Evolutionary conservation across 1,140 invertebrate genomes (phyloP), one percentile per base, ranked within the genome.

Genomic region (Psilanteris sp.): DNA sequence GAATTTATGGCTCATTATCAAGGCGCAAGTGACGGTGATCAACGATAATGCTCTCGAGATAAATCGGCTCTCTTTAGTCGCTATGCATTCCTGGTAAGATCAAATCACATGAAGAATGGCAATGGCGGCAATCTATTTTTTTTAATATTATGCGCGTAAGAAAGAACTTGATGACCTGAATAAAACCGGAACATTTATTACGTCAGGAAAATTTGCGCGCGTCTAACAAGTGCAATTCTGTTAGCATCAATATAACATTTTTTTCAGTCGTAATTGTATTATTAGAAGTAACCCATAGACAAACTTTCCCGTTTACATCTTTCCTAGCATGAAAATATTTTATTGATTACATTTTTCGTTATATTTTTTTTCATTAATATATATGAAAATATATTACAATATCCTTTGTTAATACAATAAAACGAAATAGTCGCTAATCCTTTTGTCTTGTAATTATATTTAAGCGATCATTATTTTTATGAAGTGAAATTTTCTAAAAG

Each of bases 1-100:
- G 74, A 72, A 77, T 77, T 77, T 77, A 77, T 77, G 55, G 67
- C 62, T 67, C 67, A 72, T 77, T 77, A 77, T 72, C 46, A 57
- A 59, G 22, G 46, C 50, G 43, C 59, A 6, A 37, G 37, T 70
- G 59, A 64, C 48, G 57, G 39, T 70, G 72, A 76, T 70, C 55
- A 57, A 68, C 72, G 62, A 66, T 76, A 76, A 70, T 50, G 64
- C 62, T 68, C 29, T 26, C 16, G 26, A 52, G 50, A 76, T 70
- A 76, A 70, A 76, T 34, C 52, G 16, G 11, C 32, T 36, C 34
- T 26, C 36, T 59, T 61, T 55, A 14, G 41, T 29, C 39, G 41
- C 39, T 16, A 31, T 18, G 27, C 64, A 43, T 59, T 52, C 66
- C 22, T 22, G 24, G 48, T 46, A 9, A 54, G 46, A 62, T 72